A percentile compares a stretch with the other conserved stretches of the same genome.
Conservation (phyloP, 35 echinoderm and acorn worm genomes). For the Heliocidaris tuberculata region DNA sequence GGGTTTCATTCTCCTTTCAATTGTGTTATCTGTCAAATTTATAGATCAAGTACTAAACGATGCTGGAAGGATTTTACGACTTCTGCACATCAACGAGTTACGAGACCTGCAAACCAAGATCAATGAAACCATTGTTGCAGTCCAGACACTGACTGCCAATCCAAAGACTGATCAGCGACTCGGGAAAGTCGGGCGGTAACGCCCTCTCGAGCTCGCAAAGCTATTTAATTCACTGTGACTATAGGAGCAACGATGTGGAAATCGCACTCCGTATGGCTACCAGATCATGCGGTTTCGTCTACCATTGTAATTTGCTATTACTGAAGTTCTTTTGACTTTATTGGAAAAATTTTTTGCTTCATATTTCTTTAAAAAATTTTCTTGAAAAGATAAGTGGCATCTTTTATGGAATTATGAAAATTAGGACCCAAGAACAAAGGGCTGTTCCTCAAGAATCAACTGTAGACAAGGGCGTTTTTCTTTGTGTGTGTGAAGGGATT, state of each 20-base stretch:
- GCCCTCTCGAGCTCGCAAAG: neutral
- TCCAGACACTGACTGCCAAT: slow-evolving; percentile 84
- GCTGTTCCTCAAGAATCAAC: neutral
- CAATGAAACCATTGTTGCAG: slow-evolving; percentile 91
- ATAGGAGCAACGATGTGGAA: neutral
- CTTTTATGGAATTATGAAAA: neutral
- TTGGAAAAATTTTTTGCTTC: too few relatives aligned
- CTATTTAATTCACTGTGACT: neutral
- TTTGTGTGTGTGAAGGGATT: neutral
- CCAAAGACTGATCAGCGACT: slow-evolving; percentile 93
- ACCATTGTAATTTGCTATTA: too few relatives aligned
- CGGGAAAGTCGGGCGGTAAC: slow-evolving; percentile 95
- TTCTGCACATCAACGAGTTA: slow-evolving; percentile 82
- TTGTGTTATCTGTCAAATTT: neutral
- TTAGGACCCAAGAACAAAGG: neutral
- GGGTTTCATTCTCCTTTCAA: too few relatives aligned
- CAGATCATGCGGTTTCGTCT: neutral
- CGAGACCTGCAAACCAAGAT: slow-evolving; percentile 95
- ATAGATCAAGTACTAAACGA: slow-evolving; percentile 57
- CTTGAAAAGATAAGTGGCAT: too few relatives aligned
- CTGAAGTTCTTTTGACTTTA: too few relatives aligned
- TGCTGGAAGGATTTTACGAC: slow-evolving; percentile 74
- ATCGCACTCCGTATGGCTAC: neutral
- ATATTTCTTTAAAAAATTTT: too few relatives aligned
- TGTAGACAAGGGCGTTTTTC: neutral